Base-by-base conservation (phyloP, 2,113 vertebrate species). In the Poeciliopsis turrubarensis region DNA sequence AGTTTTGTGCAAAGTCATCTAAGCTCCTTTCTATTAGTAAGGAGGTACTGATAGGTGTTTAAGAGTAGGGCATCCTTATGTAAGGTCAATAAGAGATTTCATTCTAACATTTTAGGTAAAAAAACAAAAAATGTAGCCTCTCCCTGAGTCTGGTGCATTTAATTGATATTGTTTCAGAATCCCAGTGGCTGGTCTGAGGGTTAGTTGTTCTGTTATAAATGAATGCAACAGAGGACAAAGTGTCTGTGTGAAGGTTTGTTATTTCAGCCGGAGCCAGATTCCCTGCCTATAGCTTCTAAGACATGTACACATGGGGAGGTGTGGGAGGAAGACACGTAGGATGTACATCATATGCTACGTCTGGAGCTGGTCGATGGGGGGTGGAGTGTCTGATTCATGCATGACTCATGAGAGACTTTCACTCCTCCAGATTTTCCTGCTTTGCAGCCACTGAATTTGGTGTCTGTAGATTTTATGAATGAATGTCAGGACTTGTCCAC, bases 401-500 rank as follows among this genome's bases (percentile, higher is more conserved):
- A 25, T 66, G 37, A 39, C 13, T 80, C 68, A 78, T 37, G 15
- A 32, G 64, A 54, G 64, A 54, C 1, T 60, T 72, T 65, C 14
- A 39, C 7, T 12, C 9, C 5, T 73, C 11, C 37, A 31, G 54
- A 62, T 44, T 67, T 47, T 57, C 31, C 2, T 60, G 15, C 31
- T 30, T 51, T 51, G 32, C 66, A 54, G 34, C 26, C 22, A n/a
- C 17, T 57, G 3, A n/a, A n/a, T 57, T n/a, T 57, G 25, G 11
- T 8, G 11, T 68, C 37, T 77, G 80, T 68, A 25, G 13, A 81
- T 83, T 88, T 92, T 90, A 87, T 93, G 91, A 92, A 93, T 93
- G 92, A 91, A 82, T 80, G 83, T 89, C 80, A 82, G 17, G 62
- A 39, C 68, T 76, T 41, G 79, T 77, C 90, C 91, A 90, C 86